Evolutionary conservation across 2,888 invertebrate genomes (phyloP), one percentile per base, ranked within the genome.

Genomic region (Lasioglossum malachurum): DNA sequence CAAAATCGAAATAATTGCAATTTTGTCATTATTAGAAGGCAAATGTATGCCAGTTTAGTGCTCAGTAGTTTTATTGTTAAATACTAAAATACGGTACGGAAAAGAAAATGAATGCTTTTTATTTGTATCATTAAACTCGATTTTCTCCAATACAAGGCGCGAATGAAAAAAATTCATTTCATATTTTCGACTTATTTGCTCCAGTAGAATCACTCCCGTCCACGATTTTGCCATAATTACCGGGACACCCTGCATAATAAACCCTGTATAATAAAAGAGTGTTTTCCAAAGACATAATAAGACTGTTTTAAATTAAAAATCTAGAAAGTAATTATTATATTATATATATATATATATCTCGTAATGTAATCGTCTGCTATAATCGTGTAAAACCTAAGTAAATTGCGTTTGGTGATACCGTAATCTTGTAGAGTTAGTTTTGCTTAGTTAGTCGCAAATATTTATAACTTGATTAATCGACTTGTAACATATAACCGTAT

Each of bases 211-310:
- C 49, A 53, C 8, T 8, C 23, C 23, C 23, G 44, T 23, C 8
- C 23, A 53, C 49, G 7, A 8, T 53, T 23, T 0, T 53, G 23
- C 23, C 49, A 53, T 23, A 7, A 2, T 8, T 23, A 8, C 23
- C 8, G 49, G 7, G 2, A 53, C 49, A 19, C 8, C 49, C 23
- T 64, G 31, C 16, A 31, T 23, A 10, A 53, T 23, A 74, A 69
- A 57, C n/a, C n/a, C 23, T 64, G 31, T 31, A 31, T 23, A 10
- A 53, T 23, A 74, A 69, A 57, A 44, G 31, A 69, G 23, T 16
- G 73, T 57, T 88, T 71, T 77, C 83, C 89, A 90, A 90, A 90
- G 87, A 90, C 10, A 69, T 75, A 67, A 80, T 10, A 88, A 86
- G 82, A 84, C 80, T 89, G 84, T 73, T 71, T 78, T 57, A 31